Conservation (phyloP, 1,140 invertebrate species). For the Cyrtorhinus lividipennis region DNA sequence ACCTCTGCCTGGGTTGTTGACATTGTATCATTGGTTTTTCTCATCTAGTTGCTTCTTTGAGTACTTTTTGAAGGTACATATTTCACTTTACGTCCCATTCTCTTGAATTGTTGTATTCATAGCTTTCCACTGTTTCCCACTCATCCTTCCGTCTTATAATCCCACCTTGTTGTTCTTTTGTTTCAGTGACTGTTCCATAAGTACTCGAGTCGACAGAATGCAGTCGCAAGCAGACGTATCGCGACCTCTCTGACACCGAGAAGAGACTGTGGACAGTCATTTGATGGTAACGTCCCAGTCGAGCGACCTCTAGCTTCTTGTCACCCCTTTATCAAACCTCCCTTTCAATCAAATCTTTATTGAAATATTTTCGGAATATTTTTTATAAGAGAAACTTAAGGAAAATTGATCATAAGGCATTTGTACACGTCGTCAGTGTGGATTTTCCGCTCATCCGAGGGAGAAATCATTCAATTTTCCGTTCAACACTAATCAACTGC, state of each 20-base stretch:
- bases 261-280: conserved; percentile 45
- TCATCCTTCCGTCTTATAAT: too few relatives aligned
- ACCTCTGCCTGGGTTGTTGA: too few relatives aligned
- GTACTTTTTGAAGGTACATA: too few relatives aligned
- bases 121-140: too few relatives aligned
- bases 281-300: conserved; percentile 36
- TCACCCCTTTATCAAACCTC: neutral
- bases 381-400: conserved; percentile 2
- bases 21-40: too few relatives aligned
- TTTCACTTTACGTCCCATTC: too few relatives aligned
- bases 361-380: conserved; percentile 16
- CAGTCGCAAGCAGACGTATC: conserved; percentile 34
- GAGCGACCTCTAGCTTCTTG: conserved; percentile 28
- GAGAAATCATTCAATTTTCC: neutral
- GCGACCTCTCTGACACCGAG: conserved; percentile 45
- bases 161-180: conserved; percentile 25
- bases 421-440: conserved; percentile 2
- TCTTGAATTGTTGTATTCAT: too few relatives aligned
- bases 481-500: too few relatives aligned
- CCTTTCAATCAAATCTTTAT: conserved; percentile 2
- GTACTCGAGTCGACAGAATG: conserved; percentile 42
- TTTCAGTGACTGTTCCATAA: conserved; percentile 46
- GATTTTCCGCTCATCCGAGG: neutral
- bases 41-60: neutral
- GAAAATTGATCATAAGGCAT: neutral